phyloP scores from a whole-genome alignment of 92 coral and sea anemone species.

The Montipora capitata region DNA sequence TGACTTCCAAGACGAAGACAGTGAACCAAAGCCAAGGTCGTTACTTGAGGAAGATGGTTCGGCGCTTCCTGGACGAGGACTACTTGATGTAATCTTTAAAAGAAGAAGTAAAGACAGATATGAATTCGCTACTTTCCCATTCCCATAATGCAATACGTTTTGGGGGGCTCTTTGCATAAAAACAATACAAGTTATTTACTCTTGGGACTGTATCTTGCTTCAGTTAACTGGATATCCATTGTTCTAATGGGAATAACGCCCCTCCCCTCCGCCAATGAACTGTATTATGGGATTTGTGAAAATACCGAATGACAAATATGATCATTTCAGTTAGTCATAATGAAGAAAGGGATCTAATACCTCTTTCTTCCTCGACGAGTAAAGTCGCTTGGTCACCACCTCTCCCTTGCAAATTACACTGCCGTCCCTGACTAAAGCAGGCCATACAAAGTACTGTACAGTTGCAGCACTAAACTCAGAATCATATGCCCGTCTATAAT shows the following conservation, averaged over 20 bases:
- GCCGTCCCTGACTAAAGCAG: conserved; percentile 85
- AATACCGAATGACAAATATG: too few species aligned
- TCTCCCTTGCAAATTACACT: conserved; percentile 87
- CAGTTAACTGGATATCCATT: too few species aligned
- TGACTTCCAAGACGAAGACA: conserved; percentile 84
- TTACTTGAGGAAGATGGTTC: conserved; percentile 74
- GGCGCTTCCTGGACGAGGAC: conserved; percentile 76
- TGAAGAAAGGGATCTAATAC: conserved; percentile 6
- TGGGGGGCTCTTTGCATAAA: too few species aligned
- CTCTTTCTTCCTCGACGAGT: conserved; percentile 64
- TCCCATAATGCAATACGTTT: too few species aligned
- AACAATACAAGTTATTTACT: too few species aligned
- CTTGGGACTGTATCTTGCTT: too few species aligned
- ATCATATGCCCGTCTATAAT: conserved; percentile 82
- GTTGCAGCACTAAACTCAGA: conserved; percentile 91
- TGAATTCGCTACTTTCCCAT: background rate
- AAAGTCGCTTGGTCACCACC: conserved; percentile 84
- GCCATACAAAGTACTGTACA: conserved; percentile 92
- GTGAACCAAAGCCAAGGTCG: conserved; percentile 82
- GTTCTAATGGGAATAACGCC: too few species aligned
- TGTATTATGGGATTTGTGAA: too few species aligned
- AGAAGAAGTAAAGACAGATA: background rate
- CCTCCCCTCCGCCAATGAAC: too few species aligned
- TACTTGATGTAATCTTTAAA: conserved; percentile 23
- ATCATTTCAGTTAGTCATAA: too few species aligned